phyloP scores from a whole-genome alignment of 2,113 vertebrate genomes.

The Brienomyrus longianalis region DNA sequence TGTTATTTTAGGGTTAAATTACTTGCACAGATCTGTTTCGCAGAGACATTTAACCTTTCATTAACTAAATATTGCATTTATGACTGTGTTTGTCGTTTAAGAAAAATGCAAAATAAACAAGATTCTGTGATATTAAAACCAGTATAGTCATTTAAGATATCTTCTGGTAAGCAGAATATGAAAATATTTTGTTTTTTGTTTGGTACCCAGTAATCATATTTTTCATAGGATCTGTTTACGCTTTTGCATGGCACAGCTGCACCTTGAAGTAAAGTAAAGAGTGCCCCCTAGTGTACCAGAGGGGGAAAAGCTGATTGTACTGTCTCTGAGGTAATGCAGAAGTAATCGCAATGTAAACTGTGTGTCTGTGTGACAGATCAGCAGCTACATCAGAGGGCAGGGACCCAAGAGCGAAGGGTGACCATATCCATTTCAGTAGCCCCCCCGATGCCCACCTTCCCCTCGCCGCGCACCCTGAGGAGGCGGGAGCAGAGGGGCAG shows the following conservation, averaged over 20 bases:
- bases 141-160: neutral
- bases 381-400: conserved; percentile 68
- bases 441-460: conserved; percentile 83
- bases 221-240: neutral
- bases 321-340: neutral
- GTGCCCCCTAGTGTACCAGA: conserved; percentile 32
- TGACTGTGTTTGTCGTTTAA: neutral
- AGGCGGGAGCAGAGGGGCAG: conserved; percentile 73
- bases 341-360: neutral
- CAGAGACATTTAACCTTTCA: neutral
- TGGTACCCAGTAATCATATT: neutral
- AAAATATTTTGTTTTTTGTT: neutral
- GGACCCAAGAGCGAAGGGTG: conserved; percentile 75
- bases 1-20: neutral
- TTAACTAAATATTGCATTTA: neutral
- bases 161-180: neutral
- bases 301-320: neutral
- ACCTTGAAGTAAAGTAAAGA: conserved; percentile 8
- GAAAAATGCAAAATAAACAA: neutral
- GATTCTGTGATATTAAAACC: neutral
- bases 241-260: neutral
- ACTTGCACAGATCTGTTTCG: neutral
- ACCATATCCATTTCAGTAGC: conserved; percentile 71
- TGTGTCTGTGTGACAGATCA: conserved; percentile 46
- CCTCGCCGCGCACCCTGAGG: conserved; percentile 73